A percentile compares a stretch with the other conserved stretches of the same genome.
phyloP scores from a whole-genome alignment of 2,888 invertebrate species.

The Drosophila barbarae region DNA sequence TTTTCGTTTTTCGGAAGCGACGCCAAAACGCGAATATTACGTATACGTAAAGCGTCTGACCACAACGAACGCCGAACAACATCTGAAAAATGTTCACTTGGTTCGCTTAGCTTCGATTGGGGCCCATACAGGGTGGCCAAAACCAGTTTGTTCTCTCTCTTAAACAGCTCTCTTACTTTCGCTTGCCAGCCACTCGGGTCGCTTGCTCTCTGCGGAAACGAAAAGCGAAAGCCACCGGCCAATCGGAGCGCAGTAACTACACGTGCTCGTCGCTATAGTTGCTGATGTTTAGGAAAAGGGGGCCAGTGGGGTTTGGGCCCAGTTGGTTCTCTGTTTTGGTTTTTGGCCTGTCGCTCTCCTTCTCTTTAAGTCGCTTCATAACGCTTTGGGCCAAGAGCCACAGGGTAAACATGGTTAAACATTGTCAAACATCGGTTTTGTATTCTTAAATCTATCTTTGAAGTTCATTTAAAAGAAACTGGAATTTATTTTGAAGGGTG shows the following conservation, averaged over 20 bases:
- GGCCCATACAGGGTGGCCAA: conserved; percentile 45
- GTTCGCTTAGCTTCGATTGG: conserved; percentile 11
- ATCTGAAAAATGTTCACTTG: conserved; percentile 48
- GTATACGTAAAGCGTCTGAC: conserved; percentile 56
- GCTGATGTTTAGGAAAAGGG: neutral
- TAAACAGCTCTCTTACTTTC: conserved; percentile 21
- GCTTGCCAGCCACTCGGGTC: conserved; percentile 1
- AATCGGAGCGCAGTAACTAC: conserved; percentile 57
- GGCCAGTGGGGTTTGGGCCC: neutral
- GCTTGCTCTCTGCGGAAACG: conserved; percentile 46
- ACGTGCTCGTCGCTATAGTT: conserved; percentile 56
- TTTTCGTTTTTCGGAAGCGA: conserved; percentile 38
- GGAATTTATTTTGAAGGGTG: neutral
- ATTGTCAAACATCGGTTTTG: conserved; percentile 3
- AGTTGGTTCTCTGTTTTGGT: conserved; percentile 69
- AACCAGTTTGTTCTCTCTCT: conserved; percentile 29
- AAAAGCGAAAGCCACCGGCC: conserved; percentile 69
- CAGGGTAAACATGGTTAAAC: conserved; percentile 34
- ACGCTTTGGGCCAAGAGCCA: conserved; percentile 2
- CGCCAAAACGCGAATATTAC: conserved; percentile 33
- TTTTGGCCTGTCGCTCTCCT: conserved; percentile 32
- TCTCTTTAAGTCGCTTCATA: conserved; percentile 13
- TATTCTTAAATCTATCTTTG: neutral
- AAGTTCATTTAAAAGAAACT: neutral
- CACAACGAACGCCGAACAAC: conserved; percentile 68